phyloP scores from a whole-genome alignment of 2,113 vertebrate genomes.

The Pelusios castaneus region DNA sequence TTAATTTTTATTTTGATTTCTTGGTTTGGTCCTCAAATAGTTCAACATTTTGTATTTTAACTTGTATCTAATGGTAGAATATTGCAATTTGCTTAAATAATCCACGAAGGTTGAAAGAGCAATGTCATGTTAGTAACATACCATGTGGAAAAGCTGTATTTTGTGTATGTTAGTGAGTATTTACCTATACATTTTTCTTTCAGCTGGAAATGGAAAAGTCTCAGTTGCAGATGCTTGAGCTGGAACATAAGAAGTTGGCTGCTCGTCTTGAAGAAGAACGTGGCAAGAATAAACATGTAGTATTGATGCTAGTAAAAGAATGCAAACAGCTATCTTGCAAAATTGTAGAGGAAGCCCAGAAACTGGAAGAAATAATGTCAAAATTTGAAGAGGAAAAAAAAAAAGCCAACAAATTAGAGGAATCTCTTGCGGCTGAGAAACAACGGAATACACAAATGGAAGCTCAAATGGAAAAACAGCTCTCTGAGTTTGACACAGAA shows the following conservation, averaged over 20 bases:
- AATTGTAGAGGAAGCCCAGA: constrained; percentile 92
- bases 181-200: constrained; percentile 49
- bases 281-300: constrained; percentile 95
- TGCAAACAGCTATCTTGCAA: constrained; percentile 93
- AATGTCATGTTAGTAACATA: background rate
- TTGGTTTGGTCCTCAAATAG: background rate
- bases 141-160: background rate
- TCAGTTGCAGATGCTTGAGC: constrained; percentile 91
- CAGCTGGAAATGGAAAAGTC: constrained; percentile 96
- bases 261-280: constrained; percentile 94
- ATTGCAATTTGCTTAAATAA: background rate
- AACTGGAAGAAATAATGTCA: constrained; percentile 87
- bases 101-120: background rate
- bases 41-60: background rate
- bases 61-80: background rate
- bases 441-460: constrained; percentile 86
- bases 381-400: constrained; percentile 90
- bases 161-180: background rate
- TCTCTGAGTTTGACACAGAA: constrained; percentile 95
- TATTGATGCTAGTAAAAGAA: constrained; percentile 95
- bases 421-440: constrained; percentile 86
- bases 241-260: constrained; percentile 91
- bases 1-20: background rate
- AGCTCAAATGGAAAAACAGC: constrained; percentile 94
- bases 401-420: constrained; percentile 82